Evolutionary conservation across 1,140 invertebrate genomes (phyloP).

Genomic region (Aricia agestis): DNA sequence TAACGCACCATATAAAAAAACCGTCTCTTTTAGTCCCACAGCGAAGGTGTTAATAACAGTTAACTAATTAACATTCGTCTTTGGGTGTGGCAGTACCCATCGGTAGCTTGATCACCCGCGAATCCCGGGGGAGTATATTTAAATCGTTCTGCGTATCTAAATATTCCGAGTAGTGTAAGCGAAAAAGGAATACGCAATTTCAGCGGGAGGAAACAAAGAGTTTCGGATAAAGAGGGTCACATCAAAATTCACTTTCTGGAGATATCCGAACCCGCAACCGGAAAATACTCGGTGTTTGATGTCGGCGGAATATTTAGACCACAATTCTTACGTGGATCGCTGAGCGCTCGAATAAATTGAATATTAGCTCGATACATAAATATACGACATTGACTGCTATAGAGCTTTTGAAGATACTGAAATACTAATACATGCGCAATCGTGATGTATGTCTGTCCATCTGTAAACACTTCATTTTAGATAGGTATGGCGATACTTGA

Average conservation of each 20-base stretch:
- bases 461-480: no score
- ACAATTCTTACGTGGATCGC: not conserved
- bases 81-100: no score
- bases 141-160: not conserved
- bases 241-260: slow-evolving; percentile 54
- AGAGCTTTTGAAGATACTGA: not conserved
- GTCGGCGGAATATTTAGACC: not conserved
- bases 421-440: not conserved
- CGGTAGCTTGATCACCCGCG: no score
- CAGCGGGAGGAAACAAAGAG: slow-evolving; percentile 32
- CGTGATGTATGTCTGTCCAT: no score
- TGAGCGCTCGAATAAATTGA: not conserved
- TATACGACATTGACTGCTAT: not conserved
- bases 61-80: no score
- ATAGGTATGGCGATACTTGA: no score
- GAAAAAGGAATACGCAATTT: slow-evolving; percentile 38
- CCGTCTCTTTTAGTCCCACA: no score
- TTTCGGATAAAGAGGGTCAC: slow-evolving; percentile 29
- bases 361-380: not conserved
- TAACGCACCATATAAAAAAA: no score
- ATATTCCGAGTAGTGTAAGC: slow-evolving; percentile 24
- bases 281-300: slow-evolving; percentile 22
- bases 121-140: not conserved
- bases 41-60: no score
- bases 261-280: slow-evolving; percentile 36